phyloP scores from a whole-genome alignment of 2,113 vertebrate genomes.

The Enhydra lutris region DNA sequence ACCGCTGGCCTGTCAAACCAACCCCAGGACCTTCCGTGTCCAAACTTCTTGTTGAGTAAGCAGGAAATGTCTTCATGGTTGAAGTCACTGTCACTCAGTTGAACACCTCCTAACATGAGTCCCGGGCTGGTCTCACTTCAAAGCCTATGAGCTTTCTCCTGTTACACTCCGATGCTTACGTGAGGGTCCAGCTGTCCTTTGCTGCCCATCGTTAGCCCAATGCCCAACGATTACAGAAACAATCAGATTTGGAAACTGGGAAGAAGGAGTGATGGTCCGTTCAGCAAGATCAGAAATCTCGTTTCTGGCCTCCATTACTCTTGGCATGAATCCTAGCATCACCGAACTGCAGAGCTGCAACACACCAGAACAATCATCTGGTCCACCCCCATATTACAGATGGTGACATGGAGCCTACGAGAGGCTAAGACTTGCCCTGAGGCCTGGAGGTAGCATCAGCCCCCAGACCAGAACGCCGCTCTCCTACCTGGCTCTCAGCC shows the following conservation, averaged over 20 bases:
- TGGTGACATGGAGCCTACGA: background rate
- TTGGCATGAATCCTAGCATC: background rate
- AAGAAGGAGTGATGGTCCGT: background rate
- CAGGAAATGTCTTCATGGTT: background rate
- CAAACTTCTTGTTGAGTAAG: background rate
- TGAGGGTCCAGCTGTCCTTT: background rate
- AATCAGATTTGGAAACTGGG: background rate
- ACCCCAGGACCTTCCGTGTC: background rate
- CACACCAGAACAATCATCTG: background rate
- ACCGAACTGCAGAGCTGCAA: background rate
- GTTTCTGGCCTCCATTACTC: background rate
- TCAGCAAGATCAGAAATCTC: background rate
- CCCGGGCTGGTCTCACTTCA: background rate
- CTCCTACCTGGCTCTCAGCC: background rate
- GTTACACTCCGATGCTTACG: background rate
- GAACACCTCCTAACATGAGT: background rate
- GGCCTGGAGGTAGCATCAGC: background rate
- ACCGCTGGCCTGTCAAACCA: background rate
- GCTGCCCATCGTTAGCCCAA: background rate
- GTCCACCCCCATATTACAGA: background rate
- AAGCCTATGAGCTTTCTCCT: background rate
- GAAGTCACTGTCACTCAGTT: background rate
- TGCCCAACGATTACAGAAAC: background rate
- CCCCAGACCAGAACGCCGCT: fast-evolving
- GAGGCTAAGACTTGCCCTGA: background rate